Conservation (phyloP, 2,797 vertebrate genomes). For the Schizothorax lantsangensis region DNA sequence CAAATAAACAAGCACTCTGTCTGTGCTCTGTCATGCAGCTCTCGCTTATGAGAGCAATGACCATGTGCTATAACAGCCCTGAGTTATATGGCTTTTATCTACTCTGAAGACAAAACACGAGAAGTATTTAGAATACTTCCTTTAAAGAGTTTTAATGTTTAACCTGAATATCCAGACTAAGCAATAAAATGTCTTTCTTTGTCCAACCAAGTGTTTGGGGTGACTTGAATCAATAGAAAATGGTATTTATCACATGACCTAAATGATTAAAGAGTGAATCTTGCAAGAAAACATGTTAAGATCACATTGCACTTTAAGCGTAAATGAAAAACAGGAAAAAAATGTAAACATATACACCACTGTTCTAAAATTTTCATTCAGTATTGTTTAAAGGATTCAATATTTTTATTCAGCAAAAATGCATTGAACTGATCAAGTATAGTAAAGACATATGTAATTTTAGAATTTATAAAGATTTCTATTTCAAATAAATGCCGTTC, state of each 20-base stretch:
- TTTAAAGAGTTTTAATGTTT: neutral
- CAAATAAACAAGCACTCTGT: constrained; percentile 1
- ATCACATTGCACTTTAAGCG: neutral
- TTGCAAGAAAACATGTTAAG: neutral
- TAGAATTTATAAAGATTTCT: neutral
- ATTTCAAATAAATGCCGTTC: neutral
- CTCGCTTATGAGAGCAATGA: neutral
- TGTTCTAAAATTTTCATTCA: neutral
- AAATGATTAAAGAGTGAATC: neutral
- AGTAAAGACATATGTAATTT: neutral
- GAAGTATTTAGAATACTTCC: neutral
- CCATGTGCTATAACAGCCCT: neutral
- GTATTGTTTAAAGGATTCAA: neutral
- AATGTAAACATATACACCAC: neutral
- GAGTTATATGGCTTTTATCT: neutral
- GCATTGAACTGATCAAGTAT: neutral
- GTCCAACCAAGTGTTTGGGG: neutral
- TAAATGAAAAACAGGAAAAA: neutral
- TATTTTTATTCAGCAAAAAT: neutral
- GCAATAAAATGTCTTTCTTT: neutral
- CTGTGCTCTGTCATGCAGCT: neutral
- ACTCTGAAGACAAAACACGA: neutral
- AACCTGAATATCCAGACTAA: neutral
- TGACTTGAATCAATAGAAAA: neutral
- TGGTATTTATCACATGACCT: neutral